These are phyloP conservation scores for Macroramphosus scolopax DNA, from an alignment of 2,797 vertebrate species.

Conservation along the genomic window DNA sequence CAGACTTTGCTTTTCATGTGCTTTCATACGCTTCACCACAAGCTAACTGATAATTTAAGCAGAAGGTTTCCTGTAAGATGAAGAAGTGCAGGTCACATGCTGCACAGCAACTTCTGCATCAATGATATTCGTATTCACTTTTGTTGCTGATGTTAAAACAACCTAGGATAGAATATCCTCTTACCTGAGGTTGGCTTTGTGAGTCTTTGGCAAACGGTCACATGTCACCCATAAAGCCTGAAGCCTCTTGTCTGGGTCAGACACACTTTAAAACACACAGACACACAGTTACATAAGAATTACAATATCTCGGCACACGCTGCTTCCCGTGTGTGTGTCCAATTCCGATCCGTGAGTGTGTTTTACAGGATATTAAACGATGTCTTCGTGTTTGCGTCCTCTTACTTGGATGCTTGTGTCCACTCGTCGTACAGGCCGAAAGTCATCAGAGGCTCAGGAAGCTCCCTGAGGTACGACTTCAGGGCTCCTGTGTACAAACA, in stretches of 20 bases:
- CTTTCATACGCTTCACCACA: too few species aligned
- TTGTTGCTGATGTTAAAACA: too few species aligned
- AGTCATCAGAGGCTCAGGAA: constrained; percentile 96
- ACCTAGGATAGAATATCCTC: background rate
- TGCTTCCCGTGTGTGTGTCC: constrained; percentile 27
- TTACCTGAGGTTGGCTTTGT: constrained; percentile 86
- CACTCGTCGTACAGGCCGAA: constrained; percentile 93
- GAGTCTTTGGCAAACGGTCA: constrained; percentile 88
- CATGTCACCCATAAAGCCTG: constrained; percentile 93
- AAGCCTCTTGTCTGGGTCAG: constrained; percentile 91
- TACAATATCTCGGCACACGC: constrained; percentile 6
- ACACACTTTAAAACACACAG: constrained; percentile 76
- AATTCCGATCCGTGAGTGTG: background rate
- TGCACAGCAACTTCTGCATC: too few species aligned
- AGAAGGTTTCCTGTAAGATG: too few species aligned
- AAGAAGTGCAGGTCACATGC: too few species aligned
- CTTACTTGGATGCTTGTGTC: constrained; percentile 91
- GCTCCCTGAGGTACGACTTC: constrained; percentile 95
- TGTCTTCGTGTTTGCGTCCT: too few species aligned
- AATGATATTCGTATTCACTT: too few species aligned
- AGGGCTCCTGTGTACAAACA: constrained; percentile 84
- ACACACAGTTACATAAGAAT: background rate
- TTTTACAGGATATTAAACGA: constrained; percentile 31
- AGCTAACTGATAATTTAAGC: too few species aligned
- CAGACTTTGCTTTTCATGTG: constrained; percentile 1